Base-by-base conservation (phyloP, 2,888 invertebrate genomes). In the Thalpophila matura region DNA sequence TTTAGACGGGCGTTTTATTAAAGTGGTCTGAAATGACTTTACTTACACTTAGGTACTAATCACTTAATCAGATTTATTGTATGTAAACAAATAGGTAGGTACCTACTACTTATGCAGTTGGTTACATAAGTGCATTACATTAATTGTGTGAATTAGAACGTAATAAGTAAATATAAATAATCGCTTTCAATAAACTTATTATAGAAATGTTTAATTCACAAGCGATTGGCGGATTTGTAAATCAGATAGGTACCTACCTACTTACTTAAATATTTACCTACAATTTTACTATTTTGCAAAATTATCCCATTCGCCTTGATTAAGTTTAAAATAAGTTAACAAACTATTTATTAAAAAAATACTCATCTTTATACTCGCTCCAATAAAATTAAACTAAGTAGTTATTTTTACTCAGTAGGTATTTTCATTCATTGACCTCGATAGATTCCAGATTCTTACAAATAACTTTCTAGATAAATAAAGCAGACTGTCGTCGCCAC, bases 391-490 rank as follows among this genome's bases (percentile, higher is more conserved):
- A 42, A 58, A 22, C 20, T 6, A 58, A 22, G 16, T 6, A 24
- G 22, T 55, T 67, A 56, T 67, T 56, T 53, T 46, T 20, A n/a
- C n/a, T n/a, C n/a, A 59, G 24, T 18, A 12, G 26, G 10, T 27
- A 49, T 43, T 50, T 50, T 51, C 22, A 38, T 54, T 35, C 46
- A 35, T 50, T 69, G 70, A 74, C 75, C 62, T 62, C 61, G 58
- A 62, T 62, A 38, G 18, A 54, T 69, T 57, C 70, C 43, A 46
- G 54, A 71, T 46, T 47, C 49, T 35, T 27, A 22, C 50, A 58
- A 59, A 61, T 54, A 54, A 60, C 50, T 65, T 67, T 73, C 46
- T 63, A 55, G 72, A 50, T 64, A 64, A 69, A 63, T 57, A 67
- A 63, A 47, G 20, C 37, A 62, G 66, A 58, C 54, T 20, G 43